Evolutionary conservation across 1,140 invertebrate genomes (phyloP).

Genomic region (Heterodera schachtii): DNA sequence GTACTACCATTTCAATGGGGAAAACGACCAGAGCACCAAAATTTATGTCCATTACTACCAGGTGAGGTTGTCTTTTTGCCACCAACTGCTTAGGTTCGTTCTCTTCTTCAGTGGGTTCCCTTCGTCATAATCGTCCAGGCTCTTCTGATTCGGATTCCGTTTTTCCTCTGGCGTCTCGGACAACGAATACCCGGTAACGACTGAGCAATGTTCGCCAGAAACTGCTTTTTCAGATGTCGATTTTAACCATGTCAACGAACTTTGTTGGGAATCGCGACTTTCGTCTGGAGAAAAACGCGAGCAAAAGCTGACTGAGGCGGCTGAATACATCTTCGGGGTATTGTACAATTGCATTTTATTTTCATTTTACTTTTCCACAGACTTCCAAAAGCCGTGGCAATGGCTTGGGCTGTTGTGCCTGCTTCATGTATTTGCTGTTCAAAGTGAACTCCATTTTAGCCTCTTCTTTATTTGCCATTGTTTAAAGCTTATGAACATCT

Average conservation of each 20-base stretch:
- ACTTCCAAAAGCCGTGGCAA: slow-evolving; percentile 11
- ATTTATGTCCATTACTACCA: slow-evolving; percentile 24
- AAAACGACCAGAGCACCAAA: background rate
- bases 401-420: slow-evolving; percentile 13
- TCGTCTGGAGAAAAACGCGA: background rate
- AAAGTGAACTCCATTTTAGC: slow-evolving; percentile 3
- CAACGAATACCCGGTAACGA: slow-evolving; percentile 4
- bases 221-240: slow-evolving; percentile 20
- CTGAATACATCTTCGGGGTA: slow-evolving; percentile 23
- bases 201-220: background rate
- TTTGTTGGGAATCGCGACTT: slow-evolving; percentile 9
- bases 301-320: slow-evolving; percentile 13
- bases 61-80: background rate
- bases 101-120: slow-evolving; percentile 17
- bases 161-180: slow-evolving; percentile 20
- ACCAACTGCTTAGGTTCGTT: background rate
- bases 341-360: background rate
- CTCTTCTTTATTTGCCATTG: background rate
- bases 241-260: slow-evolving; percentile 19
- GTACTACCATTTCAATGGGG: background rate
- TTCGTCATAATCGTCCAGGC: slow-evolving; percentile 20
- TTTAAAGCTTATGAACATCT: slow-evolving; percentile 19
- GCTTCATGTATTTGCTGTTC: slow-evolving; percentile 12
- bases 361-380: background rate
- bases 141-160: slow-evolving; percentile 17